Base-by-base conservation (phyloP, 2,113 vertebrate species). In the western clawed frog (Xenopus tropicalis) region DNA sequence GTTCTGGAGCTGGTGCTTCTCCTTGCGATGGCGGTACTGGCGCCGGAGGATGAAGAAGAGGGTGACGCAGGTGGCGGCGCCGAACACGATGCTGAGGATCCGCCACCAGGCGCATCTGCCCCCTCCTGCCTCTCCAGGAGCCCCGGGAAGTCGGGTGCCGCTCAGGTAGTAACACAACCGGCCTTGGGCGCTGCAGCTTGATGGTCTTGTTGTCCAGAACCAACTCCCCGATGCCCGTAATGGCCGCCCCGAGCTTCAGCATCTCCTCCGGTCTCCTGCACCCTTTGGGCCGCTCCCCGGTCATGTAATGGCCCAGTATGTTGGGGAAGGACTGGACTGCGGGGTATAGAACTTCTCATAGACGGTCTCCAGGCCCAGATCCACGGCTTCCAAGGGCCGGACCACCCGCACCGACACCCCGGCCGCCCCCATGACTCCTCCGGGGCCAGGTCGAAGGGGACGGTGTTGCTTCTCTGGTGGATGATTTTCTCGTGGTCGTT, bases 281-380 rank as follows among this genome's bases (percentile, higher is more conserved):
- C 88, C 11, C 97, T 72, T 95, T 95, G 0, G 95, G 95, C 0
- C 93, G 88, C 79, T 99, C 96, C 0, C 96, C 96, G 0, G 93
- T 98, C 86, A 98, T 92, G 84, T 96, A 97, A 84, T 97, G 94
- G 29, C 95, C 92, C 0, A 99, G 91, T 11, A 89, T 90, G 0
- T 92, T 94, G 0, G 91, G 90, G 77, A 98, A 86, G 77, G 96
- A 94, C 79, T 97, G 94, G 0, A 90, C 81, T 0, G 93, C 89
- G 10, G 95, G 95, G 79, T 98, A n/a, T n/a, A 94, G 72, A 98
- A 99, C 77, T 94, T 97, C 84, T 98, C 93, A 0, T 97, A 95
- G 5, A 95, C 93, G 0, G 92, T 94, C 80, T 99, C 95, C 69
- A 98, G 88, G 83, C 95, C 89, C 70, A 98, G 80, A 74, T 97